Percentiles rank a stretch among this genome's conserved stretches.
Evolutionary conservation across 2,113 vertebrate genomes (phyloP).

Genomic region (Eretmochelys imbricata): DNA sequence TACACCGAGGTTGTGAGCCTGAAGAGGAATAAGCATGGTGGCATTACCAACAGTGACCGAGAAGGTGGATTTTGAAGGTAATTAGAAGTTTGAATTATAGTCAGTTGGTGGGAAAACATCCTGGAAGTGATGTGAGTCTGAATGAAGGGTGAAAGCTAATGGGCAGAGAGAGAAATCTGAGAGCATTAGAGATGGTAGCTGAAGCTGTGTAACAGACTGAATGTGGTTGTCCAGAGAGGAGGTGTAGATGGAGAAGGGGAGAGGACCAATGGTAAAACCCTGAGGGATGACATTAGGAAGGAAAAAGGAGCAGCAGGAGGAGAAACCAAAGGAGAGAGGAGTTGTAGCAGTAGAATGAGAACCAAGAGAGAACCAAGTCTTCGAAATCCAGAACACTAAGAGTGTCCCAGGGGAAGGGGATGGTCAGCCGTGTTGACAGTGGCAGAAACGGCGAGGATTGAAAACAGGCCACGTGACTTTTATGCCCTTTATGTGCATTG

Average conservation of each 20-base stretch:
- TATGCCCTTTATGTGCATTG: background rate
- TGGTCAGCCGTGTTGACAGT: background rate
- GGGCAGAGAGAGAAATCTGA: background rate
- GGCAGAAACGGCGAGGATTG: background rate
- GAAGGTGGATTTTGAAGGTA: background rate
- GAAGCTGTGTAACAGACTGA: background rate
- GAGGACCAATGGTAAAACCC: background rate
- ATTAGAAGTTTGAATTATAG: accelerated
- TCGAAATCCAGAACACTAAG: background rate
- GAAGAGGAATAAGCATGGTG: background rate
- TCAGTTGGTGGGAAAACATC: background rate
- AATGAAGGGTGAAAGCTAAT: background rate
- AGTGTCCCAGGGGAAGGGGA: background rate
- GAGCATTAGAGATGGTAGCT: background rate
- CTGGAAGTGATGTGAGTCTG: background rate
- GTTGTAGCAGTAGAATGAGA: background rate
- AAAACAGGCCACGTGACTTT: background rate
- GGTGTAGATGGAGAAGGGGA: background rate
- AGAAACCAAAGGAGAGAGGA: background rate
- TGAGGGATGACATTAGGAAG: background rate
- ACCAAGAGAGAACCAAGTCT: background rate
- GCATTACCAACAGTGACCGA: background rate
- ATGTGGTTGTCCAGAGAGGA: accelerated
- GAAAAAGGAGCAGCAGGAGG: background rate
- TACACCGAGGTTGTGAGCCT: background rate